Evolutionary conservation across 2,888 invertebrate species (phyloP).

Genomic region (Apantesis nais): DNA sequence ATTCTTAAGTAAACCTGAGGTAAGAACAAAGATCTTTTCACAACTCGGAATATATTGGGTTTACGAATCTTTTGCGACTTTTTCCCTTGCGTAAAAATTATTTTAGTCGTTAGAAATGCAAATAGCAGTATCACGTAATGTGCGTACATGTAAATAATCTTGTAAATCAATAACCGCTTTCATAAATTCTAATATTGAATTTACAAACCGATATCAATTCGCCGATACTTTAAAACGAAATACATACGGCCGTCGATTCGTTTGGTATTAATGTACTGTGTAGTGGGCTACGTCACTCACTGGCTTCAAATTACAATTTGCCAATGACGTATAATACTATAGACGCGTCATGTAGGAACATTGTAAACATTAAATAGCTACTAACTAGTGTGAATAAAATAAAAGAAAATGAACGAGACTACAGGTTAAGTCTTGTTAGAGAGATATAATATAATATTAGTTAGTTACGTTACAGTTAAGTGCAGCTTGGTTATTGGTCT

Average conservation of each 20-base stretch:
- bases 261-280: slow-evolving; percentile 60
- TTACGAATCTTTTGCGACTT: background rate
- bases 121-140: slow-evolving; percentile 2
- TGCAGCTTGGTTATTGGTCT: too few species aligned
- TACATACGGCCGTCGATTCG: slow-evolving; percentile 43
- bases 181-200: slow-evolving; percentile 13
- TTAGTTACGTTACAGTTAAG: too few species aligned
- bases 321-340: too few species aligned
- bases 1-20: slow-evolving; percentile 2
- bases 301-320: background rate
- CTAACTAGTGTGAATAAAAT: too few species aligned
- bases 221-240: slow-evolving; percentile 23
- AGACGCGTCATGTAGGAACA: too few species aligned
- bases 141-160: background rate
- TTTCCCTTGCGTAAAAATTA: background rate
- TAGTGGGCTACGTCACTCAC: background rate
- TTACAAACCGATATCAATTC: slow-evolving; percentile 17
- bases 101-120: background rate
- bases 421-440: too few species aligned
- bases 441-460: too few species aligned
- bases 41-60: background rate
- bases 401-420: too few species aligned
- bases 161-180: background rate
- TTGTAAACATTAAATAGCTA: too few species aligned
- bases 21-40: slow-evolving; percentile 2